A percentile compares a stretch with the other conserved stretches of the same genome.
phyloP scores from a whole-genome alignment of 2,113 vertebrate species.

The Potamarius usumacintae region DNA sequence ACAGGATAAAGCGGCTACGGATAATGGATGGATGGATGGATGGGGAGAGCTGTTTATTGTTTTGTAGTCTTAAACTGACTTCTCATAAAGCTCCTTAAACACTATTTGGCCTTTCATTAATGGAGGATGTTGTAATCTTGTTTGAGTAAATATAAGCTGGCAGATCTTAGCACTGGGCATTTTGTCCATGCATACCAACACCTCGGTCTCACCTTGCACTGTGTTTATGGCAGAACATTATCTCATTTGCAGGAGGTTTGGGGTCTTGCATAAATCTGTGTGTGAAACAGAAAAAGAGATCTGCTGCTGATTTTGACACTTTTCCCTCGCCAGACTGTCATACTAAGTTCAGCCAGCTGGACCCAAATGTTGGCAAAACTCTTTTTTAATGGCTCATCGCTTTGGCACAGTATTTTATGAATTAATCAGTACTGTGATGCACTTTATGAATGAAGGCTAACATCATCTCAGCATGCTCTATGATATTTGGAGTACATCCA shows the following conservation, averaged over 20 bases:
- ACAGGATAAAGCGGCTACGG: too few relatives aligned
- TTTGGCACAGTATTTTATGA: conserved; percentile 41
- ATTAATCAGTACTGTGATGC: conserved; percentile 34
- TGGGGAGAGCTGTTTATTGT: too few relatives aligned
- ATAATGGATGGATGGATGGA: too few relatives aligned
- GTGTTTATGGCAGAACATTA: background rate
- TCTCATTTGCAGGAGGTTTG: conserved; percentile 3
- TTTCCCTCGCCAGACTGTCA: conserved; percentile 43
- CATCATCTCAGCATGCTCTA: conserved; percentile 44
- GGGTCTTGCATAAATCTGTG: background rate
- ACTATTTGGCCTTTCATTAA: background rate
- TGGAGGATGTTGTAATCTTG: background rate
- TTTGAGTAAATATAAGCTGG: background rate
- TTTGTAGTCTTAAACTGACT: background rate
- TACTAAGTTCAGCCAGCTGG: conserved; percentile 45
- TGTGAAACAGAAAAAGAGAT: conserved; percentile 4
- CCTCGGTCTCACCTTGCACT: background rate
- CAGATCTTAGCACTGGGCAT: background rate
- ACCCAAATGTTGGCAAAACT: conserved; percentile 42
- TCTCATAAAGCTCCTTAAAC: background rate
- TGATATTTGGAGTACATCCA: conserved; percentile 41
- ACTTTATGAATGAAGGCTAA: conserved; percentile 51
- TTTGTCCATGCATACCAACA: background rate
- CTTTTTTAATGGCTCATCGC: conserved; percentile 43
- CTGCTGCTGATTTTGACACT: conserved; percentile 40